Evolutionary conservation across 1,140 invertebrate species (phyloP), one percentile per base, ranked within the genome.

Genomic region (Eueides isabella): DNA sequence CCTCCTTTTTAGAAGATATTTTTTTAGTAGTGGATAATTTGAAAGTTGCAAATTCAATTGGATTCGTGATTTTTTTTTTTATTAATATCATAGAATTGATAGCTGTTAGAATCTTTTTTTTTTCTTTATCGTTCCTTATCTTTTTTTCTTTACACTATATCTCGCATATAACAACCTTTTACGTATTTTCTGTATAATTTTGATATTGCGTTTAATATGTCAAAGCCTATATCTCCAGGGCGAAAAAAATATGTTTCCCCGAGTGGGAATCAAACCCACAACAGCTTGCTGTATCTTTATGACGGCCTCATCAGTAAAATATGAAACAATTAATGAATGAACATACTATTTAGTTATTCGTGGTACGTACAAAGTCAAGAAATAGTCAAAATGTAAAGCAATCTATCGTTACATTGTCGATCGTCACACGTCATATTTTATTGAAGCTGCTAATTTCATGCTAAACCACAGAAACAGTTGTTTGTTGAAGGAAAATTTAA

Each of bases 381-480:
- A 11, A 29, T 30, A 26, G 2, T 2, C 41, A 44, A 44, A 5
- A 2, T 23, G 6, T 19, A 26, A 5, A 55, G 26, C 23, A 19
- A 55, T 0, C 1, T 7, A 1, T 19, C 23, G 9, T 19, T 55
- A 55, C 48, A 23, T 23, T 26, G 23, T 55, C 48, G 23, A 26
- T 55, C 48, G 26, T 55, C 19, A 55, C n/a, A n/a, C n/a, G n/a
- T n/a, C n/a, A 19, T 55, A 55, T 55, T 55, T 55, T 23, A 23
- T 44, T 48, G 30, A 7, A 30, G 19, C 9, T 28, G 12, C 41
- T 30, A 44, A 16, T n/a, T 23, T 67, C 26, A 67, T 30, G 28
- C 66, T 30, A 55, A 67, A 44, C 41, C 66, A 55, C 66, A 44
- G 48, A 48, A 67, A 67, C 66, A 67, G 48, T 67, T 48, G 48